A percentile compares a stretch with the other conserved stretches of the same genome.
These are phyloP conservation scores for Epicauta chinensis DNA, from an alignment of 1,140 invertebrate genomes.

Conservation along the genomic window DNA sequence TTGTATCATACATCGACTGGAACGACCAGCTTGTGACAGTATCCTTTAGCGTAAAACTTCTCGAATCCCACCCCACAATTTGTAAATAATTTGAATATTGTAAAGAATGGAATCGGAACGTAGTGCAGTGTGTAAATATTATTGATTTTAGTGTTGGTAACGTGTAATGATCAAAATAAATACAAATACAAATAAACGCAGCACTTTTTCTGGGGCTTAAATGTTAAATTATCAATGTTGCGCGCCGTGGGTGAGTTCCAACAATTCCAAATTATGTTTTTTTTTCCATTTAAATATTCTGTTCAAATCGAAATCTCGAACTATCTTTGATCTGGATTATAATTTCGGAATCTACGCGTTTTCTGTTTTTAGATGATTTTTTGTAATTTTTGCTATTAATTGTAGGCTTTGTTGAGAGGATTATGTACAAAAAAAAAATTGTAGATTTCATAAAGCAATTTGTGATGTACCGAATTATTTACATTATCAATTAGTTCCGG, in stretches of 20 bases:
- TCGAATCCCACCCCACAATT: conserved; percentile 23
- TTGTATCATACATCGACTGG: conserved; percentile 65
- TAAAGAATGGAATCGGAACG: background rate
- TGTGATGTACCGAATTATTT: conserved; percentile 19
- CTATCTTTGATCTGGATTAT: background rate
- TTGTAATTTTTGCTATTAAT: background rate
- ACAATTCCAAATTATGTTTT: too few species aligned
- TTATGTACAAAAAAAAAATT: conserved; percentile 16
- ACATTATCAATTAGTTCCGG: too few species aligned
- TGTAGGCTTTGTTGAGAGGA: conserved; percentile 2
- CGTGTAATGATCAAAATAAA: background rate
- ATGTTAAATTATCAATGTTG: conserved; percentile 8
- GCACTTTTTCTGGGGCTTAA: conserved; percentile 4
- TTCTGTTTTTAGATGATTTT: too few species aligned
- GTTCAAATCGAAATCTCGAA: background rate
- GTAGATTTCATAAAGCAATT: conserved; percentile 15
- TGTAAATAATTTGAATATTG: background rate
- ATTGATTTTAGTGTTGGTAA: conserved; percentile 11
- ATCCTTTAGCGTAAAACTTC: conserved; percentile 59
- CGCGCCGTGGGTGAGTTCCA: conserved; percentile 3
- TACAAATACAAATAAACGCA: background rate
- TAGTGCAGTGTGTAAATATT: conserved; percentile 22
- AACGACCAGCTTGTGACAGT: conserved; percentile 66
- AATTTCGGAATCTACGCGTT: too few species aligned
- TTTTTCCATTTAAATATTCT: too few species aligned